Conservation (phyloP, 2,113 vertebrate genomes). For the Camelus dromedarius region DNA sequence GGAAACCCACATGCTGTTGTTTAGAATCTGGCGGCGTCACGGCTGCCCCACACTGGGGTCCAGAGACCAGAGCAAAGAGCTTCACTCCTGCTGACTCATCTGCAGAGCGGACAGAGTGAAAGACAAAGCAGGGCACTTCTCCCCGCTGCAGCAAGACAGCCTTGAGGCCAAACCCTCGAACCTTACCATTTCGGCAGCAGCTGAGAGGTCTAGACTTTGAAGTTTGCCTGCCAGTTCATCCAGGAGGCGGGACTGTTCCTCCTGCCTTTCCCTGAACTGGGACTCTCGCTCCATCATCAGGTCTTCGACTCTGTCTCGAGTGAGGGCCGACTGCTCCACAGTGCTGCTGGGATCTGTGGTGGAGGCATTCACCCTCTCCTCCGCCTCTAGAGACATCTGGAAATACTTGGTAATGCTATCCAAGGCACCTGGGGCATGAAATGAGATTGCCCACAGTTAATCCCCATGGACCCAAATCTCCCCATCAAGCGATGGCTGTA, state of each 20-base stretch:
- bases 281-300: conserved; percentile 89
- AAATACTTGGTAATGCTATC: conserved; percentile 95
- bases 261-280: conserved; percentile 90
- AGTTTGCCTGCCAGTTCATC: conserved; percentile 95
- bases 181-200: conserved; percentile 91
- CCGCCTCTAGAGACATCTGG: conserved; percentile 93
- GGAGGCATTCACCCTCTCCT: conserved; percentile 93
- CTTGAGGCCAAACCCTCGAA: background rate
- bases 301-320: conserved; percentile 90
- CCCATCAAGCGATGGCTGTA: background rate
- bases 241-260: conserved; percentile 92
- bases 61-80: background rate
- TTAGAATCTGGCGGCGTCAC: background rate
- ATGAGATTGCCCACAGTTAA: conserved; percentile 24
- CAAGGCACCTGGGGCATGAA: conserved; percentile 90
- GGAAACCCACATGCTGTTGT: background rate
- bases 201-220: conserved; percentile 94
- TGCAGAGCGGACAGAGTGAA: background rate
- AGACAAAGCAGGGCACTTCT: background rate
- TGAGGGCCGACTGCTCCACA: conserved; percentile 88
- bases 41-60: background rate
- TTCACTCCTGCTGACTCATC: background rate
- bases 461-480: background rate
- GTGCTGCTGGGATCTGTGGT: conserved; percentile 86
- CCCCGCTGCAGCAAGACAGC: background rate